These are phyloP conservation scores for Rhagophthalmus giganteus DNA, from an alignment of 2,888 invertebrate genomes.

Conservation along the genomic window DNA sequence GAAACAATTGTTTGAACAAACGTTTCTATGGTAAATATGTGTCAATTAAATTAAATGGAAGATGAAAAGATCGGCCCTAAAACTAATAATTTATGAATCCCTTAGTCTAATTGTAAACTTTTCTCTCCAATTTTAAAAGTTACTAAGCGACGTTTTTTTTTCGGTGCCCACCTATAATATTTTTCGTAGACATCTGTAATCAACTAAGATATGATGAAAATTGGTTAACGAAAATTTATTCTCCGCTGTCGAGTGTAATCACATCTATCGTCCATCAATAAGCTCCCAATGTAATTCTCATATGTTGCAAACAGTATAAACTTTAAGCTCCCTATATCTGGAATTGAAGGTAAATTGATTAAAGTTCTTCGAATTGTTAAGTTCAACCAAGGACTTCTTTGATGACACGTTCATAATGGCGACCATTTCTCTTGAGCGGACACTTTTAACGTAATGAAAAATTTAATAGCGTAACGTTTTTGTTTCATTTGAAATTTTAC, in stretches of 20 bases:
- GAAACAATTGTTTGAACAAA: no score
- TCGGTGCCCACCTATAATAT: no score
- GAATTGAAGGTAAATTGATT: conserved; percentile 17
- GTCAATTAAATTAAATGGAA: no score
- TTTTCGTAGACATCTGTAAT: not conserved
- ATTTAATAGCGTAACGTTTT: conserved; percentile 40
- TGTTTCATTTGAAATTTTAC: conserved; percentile 30
- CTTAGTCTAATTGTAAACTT: no score
- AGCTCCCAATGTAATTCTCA: not conserved
- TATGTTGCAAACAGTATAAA: not conserved
- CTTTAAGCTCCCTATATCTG: not conserved
- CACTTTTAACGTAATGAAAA: conserved; percentile 49
- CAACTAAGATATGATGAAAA: not conserved
- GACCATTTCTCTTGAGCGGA: conserved; percentile 43
- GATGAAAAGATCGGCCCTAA: no score
- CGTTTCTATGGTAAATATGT: no score
- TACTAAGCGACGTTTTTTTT: no score
- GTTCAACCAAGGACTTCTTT: conserved; percentile 37
- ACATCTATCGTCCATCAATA: not conserved
- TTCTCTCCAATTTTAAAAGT: no score
- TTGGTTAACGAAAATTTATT: not conserved
- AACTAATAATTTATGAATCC: no score
- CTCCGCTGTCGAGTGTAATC: not conserved
- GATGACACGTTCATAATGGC: conserved; percentile 46
- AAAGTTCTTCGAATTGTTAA: conserved; percentile 37